Percentiles rank a stretch among this genome's conserved stretches.
These are phyloP conservation scores for Morelia viridis DNA, from an alignment of 2,797 vertebrate species.

Conservation along the genomic window DNA sequence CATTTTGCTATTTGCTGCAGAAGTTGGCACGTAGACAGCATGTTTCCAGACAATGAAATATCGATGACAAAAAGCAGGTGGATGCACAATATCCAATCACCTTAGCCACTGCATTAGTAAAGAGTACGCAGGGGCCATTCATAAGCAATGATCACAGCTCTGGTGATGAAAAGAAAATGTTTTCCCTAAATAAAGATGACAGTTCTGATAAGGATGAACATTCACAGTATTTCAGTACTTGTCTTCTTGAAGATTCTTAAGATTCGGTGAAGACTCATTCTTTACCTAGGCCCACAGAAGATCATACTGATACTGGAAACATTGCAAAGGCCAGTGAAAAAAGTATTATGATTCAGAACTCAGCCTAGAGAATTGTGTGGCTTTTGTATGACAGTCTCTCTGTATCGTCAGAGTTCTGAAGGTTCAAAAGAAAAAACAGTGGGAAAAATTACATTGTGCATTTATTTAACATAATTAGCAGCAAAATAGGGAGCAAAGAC, in stretches of 20 bases:
- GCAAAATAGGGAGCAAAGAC: background rate
- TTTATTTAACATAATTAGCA: background rate
- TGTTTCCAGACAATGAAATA: background rate
- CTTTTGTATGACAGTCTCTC: background rate
- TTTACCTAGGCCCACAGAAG: background rate
- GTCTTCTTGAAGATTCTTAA: background rate
- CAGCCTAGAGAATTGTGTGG: background rate
- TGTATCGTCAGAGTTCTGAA: background rate
- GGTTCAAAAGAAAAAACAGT: background rate
- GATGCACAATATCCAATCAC: background rate
- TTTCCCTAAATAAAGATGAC: background rate
- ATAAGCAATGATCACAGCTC: background rate
- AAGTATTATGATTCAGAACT: background rate
- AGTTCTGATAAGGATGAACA: background rate
- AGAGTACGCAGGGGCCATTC: background rate
- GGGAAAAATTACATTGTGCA: background rate
- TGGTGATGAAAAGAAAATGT: background rate
- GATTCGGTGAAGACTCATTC: background rate
- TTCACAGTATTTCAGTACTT: background rate
- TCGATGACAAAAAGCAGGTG: background rate
- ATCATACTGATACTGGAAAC: background rate
- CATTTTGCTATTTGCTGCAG: background rate
- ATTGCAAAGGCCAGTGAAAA: background rate
- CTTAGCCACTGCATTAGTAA: background rate
- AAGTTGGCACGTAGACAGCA: background rate